A percentile compares a stretch with the other conserved stretches of the same genome.
Conservation (phyloP, 2,888 invertebrate species). For the Venustoraphidia nigricollis region DNA sequence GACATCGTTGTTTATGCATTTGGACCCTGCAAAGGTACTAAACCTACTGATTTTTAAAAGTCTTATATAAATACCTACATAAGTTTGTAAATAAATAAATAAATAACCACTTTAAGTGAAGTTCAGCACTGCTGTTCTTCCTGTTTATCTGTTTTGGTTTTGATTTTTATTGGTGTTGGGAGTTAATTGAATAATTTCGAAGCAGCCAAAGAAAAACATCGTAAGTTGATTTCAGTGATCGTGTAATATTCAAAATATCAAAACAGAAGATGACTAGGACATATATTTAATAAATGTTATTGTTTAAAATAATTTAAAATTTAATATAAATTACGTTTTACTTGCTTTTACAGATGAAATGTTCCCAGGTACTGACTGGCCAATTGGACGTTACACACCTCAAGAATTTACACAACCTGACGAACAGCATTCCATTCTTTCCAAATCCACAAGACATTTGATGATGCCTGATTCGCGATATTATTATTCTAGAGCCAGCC, state of each 20-base stretch:
- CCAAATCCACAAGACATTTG: slow-evolving; percentile 67
- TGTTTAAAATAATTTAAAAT: slow-evolving; percentile 1
- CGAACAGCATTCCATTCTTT: slow-evolving; percentile 51
- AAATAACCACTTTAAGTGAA: not conserved
- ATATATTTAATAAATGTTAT: too few relatives aligned
- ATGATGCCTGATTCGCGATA: slow-evolving; percentile 52
- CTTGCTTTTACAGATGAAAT: slow-evolving; percentile 38
- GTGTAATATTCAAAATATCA: too few relatives aligned
- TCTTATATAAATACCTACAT: not conserved
- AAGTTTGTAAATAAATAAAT: not conserved
- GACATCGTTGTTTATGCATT: slow-evolving; percentile 64
- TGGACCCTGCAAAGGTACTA: slow-evolving; percentile 52
- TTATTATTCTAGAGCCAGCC: slow-evolving; percentile 33
- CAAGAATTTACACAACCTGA: slow-evolving; percentile 68
- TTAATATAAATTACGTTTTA: slow-evolving; percentile 15
- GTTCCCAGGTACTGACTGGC: slow-evolving; percentile 58
- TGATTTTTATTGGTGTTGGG: too few relatives aligned
- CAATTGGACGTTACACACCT: slow-evolving; percentile 59
- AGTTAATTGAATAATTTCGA: too few relatives aligned
- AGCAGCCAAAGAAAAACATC: too few relatives aligned
- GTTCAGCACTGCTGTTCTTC: not conserved
- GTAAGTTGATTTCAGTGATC: too few relatives aligned
- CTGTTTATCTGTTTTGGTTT: too few relatives aligned
- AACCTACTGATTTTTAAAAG: not conserved
- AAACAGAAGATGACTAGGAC: too few relatives aligned